Base-by-base conservation (phyloP, 2,113 vertebrate species). In the Neotragus moschatus region DNA sequence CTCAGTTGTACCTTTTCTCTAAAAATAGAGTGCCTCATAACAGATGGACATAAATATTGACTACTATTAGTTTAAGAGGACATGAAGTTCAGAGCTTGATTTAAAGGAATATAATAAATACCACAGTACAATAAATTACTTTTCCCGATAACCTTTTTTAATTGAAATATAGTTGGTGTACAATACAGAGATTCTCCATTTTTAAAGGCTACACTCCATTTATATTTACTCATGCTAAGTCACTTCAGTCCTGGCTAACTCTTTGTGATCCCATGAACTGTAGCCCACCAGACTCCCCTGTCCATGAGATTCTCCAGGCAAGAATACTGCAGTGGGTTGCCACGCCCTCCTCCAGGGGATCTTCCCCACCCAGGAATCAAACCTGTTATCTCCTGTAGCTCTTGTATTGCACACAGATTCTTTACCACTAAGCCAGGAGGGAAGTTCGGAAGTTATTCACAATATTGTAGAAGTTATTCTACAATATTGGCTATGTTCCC, bases 101-200 rank as follows among this genome's bases (percentile, higher is more conserved):
- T 96, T 81, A 70, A 85, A 91, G 28, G 56, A 91, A 47, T 93
- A 82, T 60, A 91, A 84, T 58, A 91, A 84, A 94, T 70, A 58
- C 1, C 28, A 73, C 81, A 66, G 13, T 43, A 95, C 11, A 58
- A 63, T 56, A 63, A 80, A 25, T 90, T 81, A 88, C 25, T 93
- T 80, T 86, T n/a, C 11, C 33, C 17, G 86, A 61, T 86, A 63
- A 82, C n/a, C 80, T 36, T 51, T 51, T 51, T 23, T 13, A 53
- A 81, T 23, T 53, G 47, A n/a, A 81, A 49, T 51, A 81, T 14
- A 81, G 47, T 23, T 51, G 47, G 79, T 23, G 28, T 81, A n/a
- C 17, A 81, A 53, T 51, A 81, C 1, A 81, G 47, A n/a, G 79
- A 81, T 53, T 81, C 79, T 53, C 47, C 9, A 81, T 81, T 81